phyloP scores from a whole-genome alignment of 2,797 vertebrate genomes.

The Aldrovandia affinis region DNA sequence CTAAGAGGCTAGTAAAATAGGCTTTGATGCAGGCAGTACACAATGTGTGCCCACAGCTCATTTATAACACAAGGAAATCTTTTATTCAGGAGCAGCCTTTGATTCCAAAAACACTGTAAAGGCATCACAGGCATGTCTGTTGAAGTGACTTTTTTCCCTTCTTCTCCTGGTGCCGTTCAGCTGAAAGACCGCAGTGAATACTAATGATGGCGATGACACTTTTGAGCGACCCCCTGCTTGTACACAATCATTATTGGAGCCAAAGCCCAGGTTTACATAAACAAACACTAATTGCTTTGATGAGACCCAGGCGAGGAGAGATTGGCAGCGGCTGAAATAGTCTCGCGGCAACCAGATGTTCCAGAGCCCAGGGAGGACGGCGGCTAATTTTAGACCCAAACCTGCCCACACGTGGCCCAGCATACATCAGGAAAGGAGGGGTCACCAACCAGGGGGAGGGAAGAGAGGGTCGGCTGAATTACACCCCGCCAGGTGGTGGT shows the following conservation, averaged over 20 bases:
- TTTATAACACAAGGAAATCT: neutral
- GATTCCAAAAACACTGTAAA: too few species aligned
- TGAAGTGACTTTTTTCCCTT: neutral
- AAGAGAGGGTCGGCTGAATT: slow-evolving; percentile 58
- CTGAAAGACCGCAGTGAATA: slow-evolving; percentile 36
- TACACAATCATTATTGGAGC: slow-evolving; percentile 43
- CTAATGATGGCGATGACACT: slow-evolving; percentile 48
- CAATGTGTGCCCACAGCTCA: neutral
- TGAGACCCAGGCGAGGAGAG: slow-evolving; percentile 24
- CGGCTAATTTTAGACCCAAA: slow-evolving; percentile 63
- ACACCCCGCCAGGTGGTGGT: slow-evolving; percentile 68
- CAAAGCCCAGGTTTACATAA: slow-evolving; percentile 43
- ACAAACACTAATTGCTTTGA: slow-evolving; percentile 42
- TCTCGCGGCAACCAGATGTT: slow-evolving; percentile 51
- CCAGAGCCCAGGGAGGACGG: slow-evolving; percentile 61
- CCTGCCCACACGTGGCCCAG: slow-evolving; percentile 61
- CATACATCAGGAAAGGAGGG: slow-evolving; percentile 51
- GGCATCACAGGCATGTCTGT: neutral
- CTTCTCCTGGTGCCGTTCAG: slow-evolving; percentile 13
- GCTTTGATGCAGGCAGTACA: neutral
- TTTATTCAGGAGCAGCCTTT: neutral
- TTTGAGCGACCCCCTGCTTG: slow-evolving; percentile 30
- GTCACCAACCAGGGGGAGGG: neutral
- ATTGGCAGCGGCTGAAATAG: slow-evolving; percentile 47
- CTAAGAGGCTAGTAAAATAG: neutral